Evolutionary conservation across 2,888 invertebrate species (phyloP).

Genomic region (Piscicola geometra): DNA sequence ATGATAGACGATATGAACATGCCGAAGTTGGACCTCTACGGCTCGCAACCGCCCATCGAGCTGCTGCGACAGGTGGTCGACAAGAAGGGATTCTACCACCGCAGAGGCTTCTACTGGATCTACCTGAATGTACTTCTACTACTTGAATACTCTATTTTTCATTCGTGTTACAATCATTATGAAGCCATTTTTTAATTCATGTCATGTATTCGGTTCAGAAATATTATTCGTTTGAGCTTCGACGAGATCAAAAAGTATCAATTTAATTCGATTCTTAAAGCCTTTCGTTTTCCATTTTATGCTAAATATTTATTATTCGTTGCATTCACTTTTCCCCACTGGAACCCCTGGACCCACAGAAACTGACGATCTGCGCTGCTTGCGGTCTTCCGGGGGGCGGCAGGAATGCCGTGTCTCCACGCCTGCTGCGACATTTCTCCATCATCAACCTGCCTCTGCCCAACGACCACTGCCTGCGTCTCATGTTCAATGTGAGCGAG

Average conservation of each 20-base stretch:
- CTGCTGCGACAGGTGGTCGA: constrained; percentile 69
- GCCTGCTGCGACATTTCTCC: constrained; percentile 55
- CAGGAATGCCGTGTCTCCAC: constrained; percentile 54
- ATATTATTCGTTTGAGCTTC: no score
- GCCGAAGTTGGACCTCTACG: constrained; percentile 63
- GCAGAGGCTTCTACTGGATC: constrained; percentile 83
- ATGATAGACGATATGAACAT: constrained; percentile 89
- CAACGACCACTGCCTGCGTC: constrained; percentile 55
- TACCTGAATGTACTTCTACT: no score
- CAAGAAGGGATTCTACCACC: constrained; percentile 77
- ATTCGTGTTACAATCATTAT: no score
- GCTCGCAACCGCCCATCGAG: constrained; percentile 57
- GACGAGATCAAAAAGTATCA: background rate
- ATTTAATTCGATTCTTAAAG: no score
- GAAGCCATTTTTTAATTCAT: no score
- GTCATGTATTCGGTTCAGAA: no score
- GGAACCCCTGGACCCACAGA: no score
- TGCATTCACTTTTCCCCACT: background rate
- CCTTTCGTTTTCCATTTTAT: background rate
- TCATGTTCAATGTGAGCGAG: constrained; percentile 55
- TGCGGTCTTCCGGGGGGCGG: constrained; percentile 58
- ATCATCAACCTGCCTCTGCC: constrained; percentile 56
- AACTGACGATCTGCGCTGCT: constrained; percentile 64
- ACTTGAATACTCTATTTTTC: no score
- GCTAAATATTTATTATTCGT: background rate